Evolutionary conservation across 1,140 invertebrate genomes (phyloP).

Genomic region (Bombus fervidus): DNA sequence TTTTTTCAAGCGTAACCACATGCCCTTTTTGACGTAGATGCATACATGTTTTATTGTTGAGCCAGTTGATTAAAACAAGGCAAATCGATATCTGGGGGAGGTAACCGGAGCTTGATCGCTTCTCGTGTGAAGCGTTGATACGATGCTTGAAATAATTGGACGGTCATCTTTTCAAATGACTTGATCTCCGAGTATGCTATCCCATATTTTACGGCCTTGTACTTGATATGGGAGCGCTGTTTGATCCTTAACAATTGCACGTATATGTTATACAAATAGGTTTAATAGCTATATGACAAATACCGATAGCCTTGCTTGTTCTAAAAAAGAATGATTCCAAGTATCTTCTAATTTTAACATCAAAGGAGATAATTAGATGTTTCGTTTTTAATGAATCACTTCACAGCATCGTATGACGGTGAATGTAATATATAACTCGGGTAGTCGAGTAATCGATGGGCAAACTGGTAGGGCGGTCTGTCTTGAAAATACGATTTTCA

Average conservation of each 20-base stretch:
- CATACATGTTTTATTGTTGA: conserved; percentile 12
- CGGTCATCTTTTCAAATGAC: background rate
- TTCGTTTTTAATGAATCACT: background rate
- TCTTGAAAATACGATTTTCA: conserved; percentile 7
- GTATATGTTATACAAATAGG: background rate
- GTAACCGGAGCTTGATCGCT: background rate
- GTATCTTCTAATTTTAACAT: background rate
- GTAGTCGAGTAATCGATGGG: conserved; percentile 4
- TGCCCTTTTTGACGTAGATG: conserved; percentile 27
- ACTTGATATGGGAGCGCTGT: background rate
- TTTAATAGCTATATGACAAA: background rate
- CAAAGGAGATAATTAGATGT: conserved; percentile 8
- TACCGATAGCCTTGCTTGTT: background rate
- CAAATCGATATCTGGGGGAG: background rate
- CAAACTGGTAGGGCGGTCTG: background rate
- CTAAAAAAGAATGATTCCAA: background rate
- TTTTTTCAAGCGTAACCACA: conserved; percentile 12
- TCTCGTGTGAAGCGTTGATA: conserved; percentile 7
- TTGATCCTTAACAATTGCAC: background rate
- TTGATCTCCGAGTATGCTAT: background rate
- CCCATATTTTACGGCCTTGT: background rate
- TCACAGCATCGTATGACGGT: background rate
- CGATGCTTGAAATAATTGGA: conserved; percentile 11
- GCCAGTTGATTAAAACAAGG: conserved; percentile 13
- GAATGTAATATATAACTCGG: background rate